A percentile compares a stretch with the other conserved stretches of the same genome.
Evolutionary conservation across 2,797 vertebrate genomes (phyloP).

Genomic region (Galaxias olidus): DNA sequence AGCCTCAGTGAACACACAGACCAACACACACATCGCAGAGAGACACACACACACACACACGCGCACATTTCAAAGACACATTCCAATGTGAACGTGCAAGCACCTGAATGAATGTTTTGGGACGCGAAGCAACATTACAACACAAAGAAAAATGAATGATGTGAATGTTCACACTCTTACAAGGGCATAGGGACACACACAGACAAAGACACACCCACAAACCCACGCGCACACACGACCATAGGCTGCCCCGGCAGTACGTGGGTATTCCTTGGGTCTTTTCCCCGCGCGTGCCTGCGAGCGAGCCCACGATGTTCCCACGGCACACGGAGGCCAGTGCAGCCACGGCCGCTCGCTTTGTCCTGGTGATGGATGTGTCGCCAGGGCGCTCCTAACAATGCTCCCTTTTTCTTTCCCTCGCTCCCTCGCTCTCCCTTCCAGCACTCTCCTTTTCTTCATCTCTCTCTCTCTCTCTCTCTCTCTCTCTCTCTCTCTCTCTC

Average conservation of each 20-base stretch:
- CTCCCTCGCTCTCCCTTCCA: neutral
- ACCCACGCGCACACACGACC: too few species aligned
- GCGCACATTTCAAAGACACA: neutral
- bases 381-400: neutral
- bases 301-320: too few species aligned
- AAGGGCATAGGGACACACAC: too few species aligned
- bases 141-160: too few species aligned
- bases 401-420: neutral
- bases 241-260: too few species aligned
- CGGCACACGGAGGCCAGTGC: neutral
- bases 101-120: too few species aligned
- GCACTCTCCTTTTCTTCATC: neutral
- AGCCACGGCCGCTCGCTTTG: neutral
- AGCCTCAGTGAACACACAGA: neutral
- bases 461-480: neutral
- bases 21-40: conserved; percentile 5
- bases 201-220: too few species aligned
- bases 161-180: too few species aligned
- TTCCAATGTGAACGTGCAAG: too few species aligned
- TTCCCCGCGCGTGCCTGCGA: too few species aligned
- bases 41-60: conserved; percentile 10
- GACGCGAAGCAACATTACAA: too few species aligned
- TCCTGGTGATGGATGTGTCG: conserved; percentile 3
- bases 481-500: conserved; percentile 9
- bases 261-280: too few species aligned